Evolutionary conservation across 2,113 vertebrate species (phyloP).

Genomic region (Malurus melanocephalus): DNA sequence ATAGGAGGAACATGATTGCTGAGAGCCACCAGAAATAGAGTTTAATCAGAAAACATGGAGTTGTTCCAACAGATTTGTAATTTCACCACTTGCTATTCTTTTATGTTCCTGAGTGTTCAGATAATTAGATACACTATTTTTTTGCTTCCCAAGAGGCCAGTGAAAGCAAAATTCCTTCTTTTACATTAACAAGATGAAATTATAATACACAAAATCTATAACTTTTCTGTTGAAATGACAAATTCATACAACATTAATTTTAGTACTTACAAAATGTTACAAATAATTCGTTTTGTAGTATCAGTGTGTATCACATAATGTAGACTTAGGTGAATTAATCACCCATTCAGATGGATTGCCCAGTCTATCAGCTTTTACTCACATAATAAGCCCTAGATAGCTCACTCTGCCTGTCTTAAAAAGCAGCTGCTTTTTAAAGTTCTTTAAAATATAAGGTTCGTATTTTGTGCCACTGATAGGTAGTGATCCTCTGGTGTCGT

Average conservation of each 20-base stretch:
- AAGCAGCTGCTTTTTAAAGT: neutral
- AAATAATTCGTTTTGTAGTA: constrained; percentile 60
- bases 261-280: constrained; percentile 74
- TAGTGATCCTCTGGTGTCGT: neutral
- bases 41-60: constrained; percentile 81
- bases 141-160: constrained; percentile 72
- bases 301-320: neutral
- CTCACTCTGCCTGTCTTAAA: neutral
- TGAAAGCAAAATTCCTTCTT: constrained; percentile 72
- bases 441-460: constrained; percentile 24
- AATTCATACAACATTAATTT: constrained; percentile 75
- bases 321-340: constrained; percentile 66
- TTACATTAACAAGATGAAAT: constrained; percentile 79
- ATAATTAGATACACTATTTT: constrained; percentile 81
- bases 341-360: constrained; percentile 40
- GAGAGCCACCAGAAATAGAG: constrained; percentile 75
- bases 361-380: constrained; percentile 4
- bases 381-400: neutral
- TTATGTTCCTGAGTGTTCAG: constrained; percentile 75
- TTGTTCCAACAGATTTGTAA: constrained; percentile 79
- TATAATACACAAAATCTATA: constrained; percentile 75
- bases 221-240: constrained; percentile 71
- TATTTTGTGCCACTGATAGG: neutral
- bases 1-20: constrained; percentile 77
- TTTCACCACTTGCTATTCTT: constrained; percentile 78